Evolutionary conservation across 2,797 vertebrate species (phyloP).

Genomic region (Jordanella pulchra): DNA sequence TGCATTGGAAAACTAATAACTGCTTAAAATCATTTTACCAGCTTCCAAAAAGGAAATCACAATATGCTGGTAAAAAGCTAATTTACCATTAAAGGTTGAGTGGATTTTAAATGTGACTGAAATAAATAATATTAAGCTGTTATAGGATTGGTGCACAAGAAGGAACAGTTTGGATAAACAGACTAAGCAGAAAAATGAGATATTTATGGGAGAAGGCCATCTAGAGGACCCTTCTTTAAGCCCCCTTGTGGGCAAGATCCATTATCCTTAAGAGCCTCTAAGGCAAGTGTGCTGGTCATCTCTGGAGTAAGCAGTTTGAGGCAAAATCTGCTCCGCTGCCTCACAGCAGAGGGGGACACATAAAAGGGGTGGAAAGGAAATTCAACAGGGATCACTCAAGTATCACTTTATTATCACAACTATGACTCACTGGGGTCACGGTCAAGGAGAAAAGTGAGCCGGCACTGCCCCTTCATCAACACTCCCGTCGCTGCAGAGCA

Average conservation of each 20-base stretch:
- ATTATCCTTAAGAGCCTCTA: constrained; percentile 46
- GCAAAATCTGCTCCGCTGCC: constrained; percentile 16
- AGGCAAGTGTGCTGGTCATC: constrained; percentile 23
- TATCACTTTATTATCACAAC: constrained; percentile 58
- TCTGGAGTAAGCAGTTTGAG: constrained; percentile 21
- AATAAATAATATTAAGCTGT: background rate
- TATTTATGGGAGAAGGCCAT: constrained; percentile 22
- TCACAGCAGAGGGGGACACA: constrained; percentile 3
- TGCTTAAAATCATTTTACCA: too few relatives aligned
- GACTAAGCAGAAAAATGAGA: constrained; percentile 15
- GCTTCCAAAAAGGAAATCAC: too few relatives aligned
- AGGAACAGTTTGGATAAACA: background rate
- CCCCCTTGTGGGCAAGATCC: constrained; percentile 42
- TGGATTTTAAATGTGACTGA: background rate
- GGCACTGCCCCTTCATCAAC: constrained; percentile 65
- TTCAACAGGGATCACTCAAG: constrained; percentile 51
- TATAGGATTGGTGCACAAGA: background rate
- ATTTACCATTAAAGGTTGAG: too few relatives aligned
- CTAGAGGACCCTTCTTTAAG: constrained; percentile 47
- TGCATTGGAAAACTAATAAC: too few relatives aligned
- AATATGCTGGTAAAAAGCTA: too few relatives aligned
- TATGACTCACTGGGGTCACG: constrained; percentile 62
- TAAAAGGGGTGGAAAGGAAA: constrained; percentile 26
- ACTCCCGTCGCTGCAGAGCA: constrained; percentile 55
- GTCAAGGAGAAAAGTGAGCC: constrained; percentile 67